These are phyloP conservation scores for Cavia porcellus DNA, from an alignment of 2,113 vertebrate genomes.

Conservation along the genomic window DNA sequence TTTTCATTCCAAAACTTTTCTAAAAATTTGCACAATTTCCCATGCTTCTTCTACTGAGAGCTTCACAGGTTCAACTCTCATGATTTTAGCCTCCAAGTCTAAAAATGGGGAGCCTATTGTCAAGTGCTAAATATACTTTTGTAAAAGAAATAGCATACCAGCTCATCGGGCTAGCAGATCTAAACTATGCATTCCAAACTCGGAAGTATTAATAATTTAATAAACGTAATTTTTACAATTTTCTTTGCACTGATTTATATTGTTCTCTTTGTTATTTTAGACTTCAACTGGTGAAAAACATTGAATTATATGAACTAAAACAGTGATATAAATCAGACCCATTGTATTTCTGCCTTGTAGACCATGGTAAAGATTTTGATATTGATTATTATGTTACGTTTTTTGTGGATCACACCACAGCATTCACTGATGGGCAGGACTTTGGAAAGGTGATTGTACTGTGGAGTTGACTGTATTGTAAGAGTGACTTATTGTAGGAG, in stretches of 20 bases:
- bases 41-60: not conserved
- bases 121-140: not conserved
- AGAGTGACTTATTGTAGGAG: too few species aligned
- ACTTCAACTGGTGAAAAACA: not conserved
- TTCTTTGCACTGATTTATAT: not conserved
- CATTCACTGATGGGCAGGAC: not conserved
- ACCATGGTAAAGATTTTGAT: not conserved
- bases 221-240: not conserved
- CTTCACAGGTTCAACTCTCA: not conserved
- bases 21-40: not conserved
- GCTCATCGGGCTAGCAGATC: not conserved
- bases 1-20: not conserved
- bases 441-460: not conserved
- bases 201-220: not conserved
- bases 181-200: not conserved
- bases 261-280: not conserved
- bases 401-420: not conserved
- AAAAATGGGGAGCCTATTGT: not conserved
- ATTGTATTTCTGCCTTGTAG: not conserved
- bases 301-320: not conserved
- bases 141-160: not conserved
- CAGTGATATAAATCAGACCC: not conserved
- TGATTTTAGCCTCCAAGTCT: not conserved
- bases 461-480: not conserved
- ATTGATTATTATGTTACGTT: not conserved